Evolutionary conservation across 2,113 vertebrate genomes (phyloP), one percentile per base, ranked within the genome.

Genomic region (Dipodomys ordii): DNA sequence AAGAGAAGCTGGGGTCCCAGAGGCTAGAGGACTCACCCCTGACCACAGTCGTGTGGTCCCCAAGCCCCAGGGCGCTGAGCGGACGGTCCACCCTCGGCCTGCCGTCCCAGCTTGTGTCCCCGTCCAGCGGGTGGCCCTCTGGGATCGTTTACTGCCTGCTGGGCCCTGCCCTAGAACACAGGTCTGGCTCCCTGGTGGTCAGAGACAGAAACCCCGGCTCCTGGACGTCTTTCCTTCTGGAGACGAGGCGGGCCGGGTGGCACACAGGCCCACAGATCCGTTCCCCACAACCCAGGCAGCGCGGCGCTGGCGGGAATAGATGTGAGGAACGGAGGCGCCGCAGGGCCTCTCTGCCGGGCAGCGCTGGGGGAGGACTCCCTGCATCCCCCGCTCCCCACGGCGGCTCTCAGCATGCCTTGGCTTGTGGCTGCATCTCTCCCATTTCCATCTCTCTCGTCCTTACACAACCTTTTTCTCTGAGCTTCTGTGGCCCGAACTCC

Each of bases 321-420:
- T 25, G 73, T 27, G 27, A 2, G 22, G n/a, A 22, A 11, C 6
- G 4, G 27, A 8, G 64, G 35, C 12, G 2, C 6, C 0, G 6
- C 8, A 11, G 25, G 30, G 20, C 28, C 35, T 18, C 25, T 39
- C 5, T 80, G 46, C 3, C 49, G 16, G 49, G n/a, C 3, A 15
- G 15, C 67, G 30, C 53, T 18, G 28, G 13, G 30, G 53, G 76
- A 6, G 10, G 16, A 2, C 11, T 11, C n/a, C 12, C 3, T 6
- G 53, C 28, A 6, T 10, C 57, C 7, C 22, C 30, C 6, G 53
- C 23, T 27, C 28, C 64, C 1, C 25, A 25, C 1, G 44, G 7
- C 0, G 0, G 32, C 6, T 8, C 19, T 4, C 1, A 1, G 35
- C 0, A 2, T 19, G 10, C 27, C 23, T 30, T 30, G 44, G 39